These are phyloP conservation scores for Nysson spinosus DNA, from an alignment of 2,888 invertebrate species.

Conservation along the genomic window DNA sequence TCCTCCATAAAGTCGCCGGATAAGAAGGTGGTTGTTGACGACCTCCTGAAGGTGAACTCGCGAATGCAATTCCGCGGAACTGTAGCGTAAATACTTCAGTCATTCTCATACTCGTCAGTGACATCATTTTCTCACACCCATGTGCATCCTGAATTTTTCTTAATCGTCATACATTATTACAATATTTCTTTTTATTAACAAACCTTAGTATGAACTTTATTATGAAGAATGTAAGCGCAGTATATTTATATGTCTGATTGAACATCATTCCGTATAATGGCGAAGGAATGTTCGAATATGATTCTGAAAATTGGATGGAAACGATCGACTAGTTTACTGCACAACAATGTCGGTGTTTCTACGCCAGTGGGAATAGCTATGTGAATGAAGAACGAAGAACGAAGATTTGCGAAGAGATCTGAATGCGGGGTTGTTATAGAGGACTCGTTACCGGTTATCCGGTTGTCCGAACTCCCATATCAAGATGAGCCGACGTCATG, in stretches of 20 bases:
- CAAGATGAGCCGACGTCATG: constrained; percentile 45
- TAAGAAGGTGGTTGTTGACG: constrained; percentile 14
- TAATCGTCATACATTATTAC: too few species aligned
- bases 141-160: too few species aligned
- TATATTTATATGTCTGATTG: too few species aligned
- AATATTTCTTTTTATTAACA: too few species aligned
- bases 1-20: not conserved
- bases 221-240: too few species aligned
- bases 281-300: too few species aligned
- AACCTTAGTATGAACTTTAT: too few species aligned
- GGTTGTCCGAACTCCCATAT: constrained; percentile 23
- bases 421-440: constrained; percentile 23
- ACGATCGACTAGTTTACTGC: not conserved
- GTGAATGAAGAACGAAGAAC: constrained; percentile 5
- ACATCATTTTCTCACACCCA: too few species aligned
- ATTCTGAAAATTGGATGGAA: too few species aligned
- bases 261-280: too few species aligned
- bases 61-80: constrained; percentile 17
- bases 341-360: not conserved
- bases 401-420: constrained; percentile 16
- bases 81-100: constrained; percentile 8
- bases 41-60: constrained; percentile 40
- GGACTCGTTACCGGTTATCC: constrained; percentile 27
- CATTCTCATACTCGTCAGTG: not conserved
- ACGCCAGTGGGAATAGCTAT: not conserved